These are phyloP conservation scores for Proterorhinus semilunaris DNA, from an alignment of 2,113 vertebrate genomes.

Conservation along the genomic window DNA sequence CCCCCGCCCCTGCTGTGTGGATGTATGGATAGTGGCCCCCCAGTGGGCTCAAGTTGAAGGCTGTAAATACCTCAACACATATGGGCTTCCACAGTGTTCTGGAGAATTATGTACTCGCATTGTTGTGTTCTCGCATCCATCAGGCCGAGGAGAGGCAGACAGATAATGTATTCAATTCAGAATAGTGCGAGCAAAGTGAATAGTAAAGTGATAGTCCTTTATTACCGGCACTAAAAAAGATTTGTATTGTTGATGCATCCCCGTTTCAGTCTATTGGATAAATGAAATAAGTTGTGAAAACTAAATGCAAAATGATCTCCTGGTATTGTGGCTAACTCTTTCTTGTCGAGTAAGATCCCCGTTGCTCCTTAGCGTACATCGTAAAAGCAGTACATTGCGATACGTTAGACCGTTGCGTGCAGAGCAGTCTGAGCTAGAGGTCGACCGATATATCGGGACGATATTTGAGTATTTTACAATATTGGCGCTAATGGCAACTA, in stretches of 20 bases:
- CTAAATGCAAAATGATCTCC: too few species aligned
- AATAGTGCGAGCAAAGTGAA: background rate
- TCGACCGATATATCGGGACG: too few species aligned
- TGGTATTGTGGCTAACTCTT: too few species aligned
- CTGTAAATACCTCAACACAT: slow-evolving; percentile 7
- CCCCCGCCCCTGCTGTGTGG: slow-evolving; percentile 4
- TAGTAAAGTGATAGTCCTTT: background rate
- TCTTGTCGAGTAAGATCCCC: too few species aligned
- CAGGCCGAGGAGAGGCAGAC: background rate
- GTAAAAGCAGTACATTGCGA: too few species aligned
- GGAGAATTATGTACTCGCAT: background rate
- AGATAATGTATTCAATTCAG: background rate
- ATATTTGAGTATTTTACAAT: too few species aligned
- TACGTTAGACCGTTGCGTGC: too few species aligned
- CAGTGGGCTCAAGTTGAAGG: slow-evolving; percentile 27
- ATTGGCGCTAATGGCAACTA: too few species aligned
- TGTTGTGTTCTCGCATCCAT: background rate
- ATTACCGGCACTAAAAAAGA: background rate
- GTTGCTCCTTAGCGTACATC: too few species aligned
- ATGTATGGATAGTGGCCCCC: slow-evolving; percentile 26
- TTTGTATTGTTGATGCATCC: background rate
- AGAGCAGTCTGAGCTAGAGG: too few species aligned
- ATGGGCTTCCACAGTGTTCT: slow-evolving; percentile 4
- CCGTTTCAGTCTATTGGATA: background rate
- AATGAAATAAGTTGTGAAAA: too few species aligned